A percentile compares a stretch with the other conserved stretches of the same genome.
phyloP scores from a whole-genome alignment of 1,140 invertebrate species.

The Ganaspis sp. region DNA sequence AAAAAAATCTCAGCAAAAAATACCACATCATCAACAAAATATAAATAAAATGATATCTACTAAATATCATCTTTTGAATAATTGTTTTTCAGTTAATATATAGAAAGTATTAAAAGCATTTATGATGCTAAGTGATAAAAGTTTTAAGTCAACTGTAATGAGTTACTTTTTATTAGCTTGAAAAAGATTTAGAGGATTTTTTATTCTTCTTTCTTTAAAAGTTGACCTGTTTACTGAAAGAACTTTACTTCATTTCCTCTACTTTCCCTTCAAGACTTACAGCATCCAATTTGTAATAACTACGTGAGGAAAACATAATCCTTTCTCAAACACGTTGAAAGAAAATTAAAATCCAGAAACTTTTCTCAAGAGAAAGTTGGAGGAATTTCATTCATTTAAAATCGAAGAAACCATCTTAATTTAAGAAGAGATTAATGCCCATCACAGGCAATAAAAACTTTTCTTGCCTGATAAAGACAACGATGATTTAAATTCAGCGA shows the following conservation, averaged over 20 bases:
- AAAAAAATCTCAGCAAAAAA: no score
- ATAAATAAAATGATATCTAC: no score
- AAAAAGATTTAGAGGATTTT: no score
- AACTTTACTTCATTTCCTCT: background rate
- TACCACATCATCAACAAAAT: no score
- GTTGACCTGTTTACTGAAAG: background rate
- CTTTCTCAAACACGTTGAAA: background rate
- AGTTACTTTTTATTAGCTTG: no score
- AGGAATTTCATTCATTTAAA: background rate
- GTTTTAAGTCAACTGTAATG: no score
- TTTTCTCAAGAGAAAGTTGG: background rate
- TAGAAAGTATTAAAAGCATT: no score
- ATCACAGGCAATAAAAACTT: background rate
- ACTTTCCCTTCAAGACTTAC: background rate
- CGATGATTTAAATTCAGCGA: background rate
- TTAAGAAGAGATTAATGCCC: background rate
- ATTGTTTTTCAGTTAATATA: no score
- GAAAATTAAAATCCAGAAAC: slow-evolving; percentile 6
- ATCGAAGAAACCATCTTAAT: background rate
- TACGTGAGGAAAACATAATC: background rate
- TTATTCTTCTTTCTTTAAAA: background rate
- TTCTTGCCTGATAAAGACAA: background rate
- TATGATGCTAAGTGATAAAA: background rate
- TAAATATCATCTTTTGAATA: no score
- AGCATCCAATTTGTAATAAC: slow-evolving; percentile 12